A percentile compares a stretch with the other conserved stretches of the same genome.
Evolutionary conservation across 2,888 invertebrate genomes (phyloP).

Genomic region (Nomada goodeniana): DNA sequence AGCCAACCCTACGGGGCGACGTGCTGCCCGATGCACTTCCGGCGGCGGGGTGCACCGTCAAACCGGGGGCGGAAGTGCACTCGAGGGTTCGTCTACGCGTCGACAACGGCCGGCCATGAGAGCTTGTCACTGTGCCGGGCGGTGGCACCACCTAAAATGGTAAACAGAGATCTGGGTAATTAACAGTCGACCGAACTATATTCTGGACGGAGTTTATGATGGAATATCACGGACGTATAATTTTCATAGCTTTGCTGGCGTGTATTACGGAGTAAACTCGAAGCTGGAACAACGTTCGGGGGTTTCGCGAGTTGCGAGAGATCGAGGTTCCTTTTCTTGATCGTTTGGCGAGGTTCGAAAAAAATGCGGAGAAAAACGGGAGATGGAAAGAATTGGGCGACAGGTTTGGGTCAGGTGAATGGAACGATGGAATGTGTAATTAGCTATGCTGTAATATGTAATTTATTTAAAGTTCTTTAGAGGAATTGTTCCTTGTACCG

Average conservation of each 20-base stretch:
- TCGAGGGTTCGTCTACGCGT: slow-evolving; percentile 79
- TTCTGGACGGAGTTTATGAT: slow-evolving; percentile 4
- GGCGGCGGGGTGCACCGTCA: slow-evolving; percentile 78
- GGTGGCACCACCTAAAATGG: slow-evolving; percentile 81
- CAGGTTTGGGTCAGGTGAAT: no score
- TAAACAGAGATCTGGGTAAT: slow-evolving; percentile 23
- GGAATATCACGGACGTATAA: not conserved
- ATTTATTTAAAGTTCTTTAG: no score
- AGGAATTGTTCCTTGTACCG: no score
- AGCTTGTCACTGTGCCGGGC: slow-evolving; percentile 83
- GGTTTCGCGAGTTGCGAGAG: not conserved
- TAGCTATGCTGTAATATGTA: no score
- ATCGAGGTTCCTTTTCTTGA: not conserved
- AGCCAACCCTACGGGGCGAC: slow-evolving; percentile 83
- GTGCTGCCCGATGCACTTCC: slow-evolving; percentile 69
- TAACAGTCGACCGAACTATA: slow-evolving; percentile 4
- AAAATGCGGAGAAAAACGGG: no score
- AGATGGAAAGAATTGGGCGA: no score
- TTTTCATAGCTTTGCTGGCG: not conserved
- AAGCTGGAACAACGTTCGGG: not conserved
- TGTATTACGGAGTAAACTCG: not conserved
- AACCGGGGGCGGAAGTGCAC: slow-evolving; percentile 72
- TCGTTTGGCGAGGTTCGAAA: not conserved
- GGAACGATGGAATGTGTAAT: no score
- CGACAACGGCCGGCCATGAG: slow-evolving; percentile 76